Base-by-base conservation (phyloP, 2,797 vertebrate species). In the Enoplosus armatus region DNA sequence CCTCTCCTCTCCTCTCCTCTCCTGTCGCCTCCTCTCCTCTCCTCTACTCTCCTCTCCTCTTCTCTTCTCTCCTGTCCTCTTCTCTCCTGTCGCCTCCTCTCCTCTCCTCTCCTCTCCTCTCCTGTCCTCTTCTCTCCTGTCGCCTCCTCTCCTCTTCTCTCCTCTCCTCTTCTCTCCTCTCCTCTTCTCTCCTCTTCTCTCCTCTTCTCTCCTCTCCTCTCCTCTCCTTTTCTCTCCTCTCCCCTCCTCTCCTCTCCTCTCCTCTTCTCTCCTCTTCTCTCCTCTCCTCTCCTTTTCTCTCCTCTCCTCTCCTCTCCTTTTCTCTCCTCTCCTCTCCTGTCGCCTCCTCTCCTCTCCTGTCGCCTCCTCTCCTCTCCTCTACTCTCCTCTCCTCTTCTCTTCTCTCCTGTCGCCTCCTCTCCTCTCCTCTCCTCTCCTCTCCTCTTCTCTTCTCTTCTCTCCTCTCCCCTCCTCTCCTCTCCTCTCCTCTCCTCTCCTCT, bases 291-390 rank as follows among this genome's bases (percentile, higher is more conserved):
- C 31, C 31, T 48, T 14, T 50, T 20, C n/a, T 64, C 39, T 65
- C 22, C 24, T 39, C 37, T 35, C 33, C 31, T 65, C 22, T 22
- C 15, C 39, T 41, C 39, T 14, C 12, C 41, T 43, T 5, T 16
- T 9, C 41, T 43, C 41, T n/a, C n/a, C n/a, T n/a, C n/a, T n/a
- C n/a, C n/a, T n/a, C n/a, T n/a, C n/a, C n/a, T n/a, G n/a, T n/a
- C n/a, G n/a, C n/a, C n/a, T n/a, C n/a, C n/a, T 79, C 39, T 58
- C 8, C 8, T 20, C 12, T 39, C 35, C 73, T 39, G n/a, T n/a
- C n/a, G n/a, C n/a, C 1, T 3, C 31, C 31, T 48, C 22, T 50
- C 29, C n/a, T 64, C 39, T 65, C 22, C 24, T 39, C 37, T 35
- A 5, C 31, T 65, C 22, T 22, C 15, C 39, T 41, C 39, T 14